Evolutionary conservation across 1,140 invertebrate genomes (phyloP).

Genomic region (Neotoxoptera formosana): DNA sequence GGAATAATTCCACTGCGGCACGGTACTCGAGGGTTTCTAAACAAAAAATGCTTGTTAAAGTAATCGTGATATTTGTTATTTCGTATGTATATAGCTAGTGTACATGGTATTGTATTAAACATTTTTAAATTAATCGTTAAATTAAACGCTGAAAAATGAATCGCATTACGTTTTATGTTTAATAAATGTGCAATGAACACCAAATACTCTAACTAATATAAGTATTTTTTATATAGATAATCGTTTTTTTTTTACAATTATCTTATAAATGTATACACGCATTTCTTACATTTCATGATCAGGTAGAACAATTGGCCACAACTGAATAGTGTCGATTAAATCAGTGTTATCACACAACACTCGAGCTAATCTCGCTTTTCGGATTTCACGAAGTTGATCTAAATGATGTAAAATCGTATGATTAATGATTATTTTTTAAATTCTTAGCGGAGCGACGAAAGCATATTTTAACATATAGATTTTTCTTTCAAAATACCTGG

Average conservation of each 20-base stretch:
- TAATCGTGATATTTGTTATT: neutral
- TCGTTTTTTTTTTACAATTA: too few species aligned
- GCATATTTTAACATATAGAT: neutral
- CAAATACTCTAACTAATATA: too few species aligned
- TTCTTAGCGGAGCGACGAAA: neutral
- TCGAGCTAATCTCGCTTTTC: slow-evolving; percentile 84
- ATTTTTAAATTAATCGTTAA: neutral
- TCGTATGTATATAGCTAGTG: neutral
- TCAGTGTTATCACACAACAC: slow-evolving; percentile 96
- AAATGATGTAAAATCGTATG: slow-evolving; percentile 60
- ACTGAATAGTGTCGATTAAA: slow-evolving; percentile 88
- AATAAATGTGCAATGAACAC: too few species aligned
- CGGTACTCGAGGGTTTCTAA: slow-evolving; percentile 86
- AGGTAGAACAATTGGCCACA: slow-evolving; percentile 92
- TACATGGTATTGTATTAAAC: neutral
- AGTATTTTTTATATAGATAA: too few species aligned
- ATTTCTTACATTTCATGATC: slow-evolving; percentile 83
- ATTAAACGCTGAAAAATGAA: neutral
- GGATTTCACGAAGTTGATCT: slow-evolving; percentile 89
- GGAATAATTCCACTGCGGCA: slow-evolving; percentile 87
- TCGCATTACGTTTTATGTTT: neutral
- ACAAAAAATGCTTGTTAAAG: slow-evolving; percentile 58
- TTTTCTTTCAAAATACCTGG: slow-evolving; percentile 65
- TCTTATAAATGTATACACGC: neutral
- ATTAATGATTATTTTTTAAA: neutral